Base-by-base conservation (phyloP, 1,140 invertebrate genomes). In the Drosophila hydei region DNA sequence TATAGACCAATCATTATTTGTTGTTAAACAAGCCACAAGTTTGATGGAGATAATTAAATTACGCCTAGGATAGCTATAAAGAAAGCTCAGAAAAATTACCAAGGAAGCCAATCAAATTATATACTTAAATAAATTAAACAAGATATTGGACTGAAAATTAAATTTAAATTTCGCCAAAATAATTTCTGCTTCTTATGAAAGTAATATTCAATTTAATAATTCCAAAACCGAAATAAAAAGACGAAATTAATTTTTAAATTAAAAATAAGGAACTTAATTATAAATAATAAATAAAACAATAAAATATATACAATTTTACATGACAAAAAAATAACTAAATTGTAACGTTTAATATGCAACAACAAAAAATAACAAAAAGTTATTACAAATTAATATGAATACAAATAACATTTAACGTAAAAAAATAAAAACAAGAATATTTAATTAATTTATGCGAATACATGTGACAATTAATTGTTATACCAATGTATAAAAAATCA, bases 1-100 rank as follows among this genome's bases (percentile, higher is more conserved):
- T 11, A 55, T 55, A 64, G 30, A 38, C 27, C 27, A 33, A 62
- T 55, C 38, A 54, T 55, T 21, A 48, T 33, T 48, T 11, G 65
- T n/a, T n/a, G n/a, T n/a, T n/a, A n/a, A n/a, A n/a, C n/a, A n/a
- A n/a, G n/a, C n/a, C n/a, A n/a, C n/a, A n/a, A n/a, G n/a, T n/a
- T 59, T 59, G 48, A 45, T 68, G 42, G 18, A 52, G 45, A 21
- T 23, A 48, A n/a, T 6, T 27, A 50, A 30, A 25, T 50, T 11
- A 18, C 0, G 21, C 0, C 23, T 30, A 25, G 1, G 48, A 9
- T 30, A 18, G 16, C 11, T 16, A 18, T 1, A 12, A 18, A 12
- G 25, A 12, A 48, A 48, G 21, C 6, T 25, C 21, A 4, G 12
- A 19, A 21, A 21, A 2, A 21, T 21, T 4, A 4, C 9, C 11